Conservation (phyloP, 1,140 invertebrate genomes). For the Neotoxoptera formosana region DNA sequence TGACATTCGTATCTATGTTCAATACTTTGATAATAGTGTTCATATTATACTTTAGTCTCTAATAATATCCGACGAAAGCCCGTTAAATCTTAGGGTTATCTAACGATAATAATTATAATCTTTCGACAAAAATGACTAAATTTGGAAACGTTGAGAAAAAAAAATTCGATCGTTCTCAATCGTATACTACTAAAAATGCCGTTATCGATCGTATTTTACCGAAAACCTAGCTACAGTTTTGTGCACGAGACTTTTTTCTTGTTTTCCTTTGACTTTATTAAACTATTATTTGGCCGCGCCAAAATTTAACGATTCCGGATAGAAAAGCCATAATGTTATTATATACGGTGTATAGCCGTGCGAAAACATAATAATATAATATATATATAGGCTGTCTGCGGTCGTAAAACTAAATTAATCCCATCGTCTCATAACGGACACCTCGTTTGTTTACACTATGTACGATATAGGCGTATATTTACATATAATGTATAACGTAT, state of each 20-base stretch:
- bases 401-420: slow-evolving; percentile 44
- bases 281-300: neutral
- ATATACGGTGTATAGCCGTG: neutral
- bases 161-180: neutral
- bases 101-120: too few species aligned
- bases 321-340: neutral
- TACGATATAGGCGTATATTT: neutral
- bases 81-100: too few species aligned
- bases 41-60: too few species aligned
- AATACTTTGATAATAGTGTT: too few species aligned
- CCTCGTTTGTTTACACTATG: slow-evolving; percentile 4
- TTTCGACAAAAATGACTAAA: too few species aligned
- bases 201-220: neutral
- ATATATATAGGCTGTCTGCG: neutral
- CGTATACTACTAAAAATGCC: too few species aligned
- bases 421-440: neutral
- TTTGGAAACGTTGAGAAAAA: too few species aligned
- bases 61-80: too few species aligned
- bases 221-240: neutral
- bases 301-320: neutral
- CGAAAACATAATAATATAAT: neutral
- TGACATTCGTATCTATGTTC: too few species aligned
- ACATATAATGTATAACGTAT: too few species aligned
- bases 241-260: neutral
- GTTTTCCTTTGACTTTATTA: slow-evolving; percentile 10